These are phyloP conservation scores for Andrena camellia DNA, from an alignment of 2,888 invertebrate genomes.

Conservation along the genomic window DNA sequence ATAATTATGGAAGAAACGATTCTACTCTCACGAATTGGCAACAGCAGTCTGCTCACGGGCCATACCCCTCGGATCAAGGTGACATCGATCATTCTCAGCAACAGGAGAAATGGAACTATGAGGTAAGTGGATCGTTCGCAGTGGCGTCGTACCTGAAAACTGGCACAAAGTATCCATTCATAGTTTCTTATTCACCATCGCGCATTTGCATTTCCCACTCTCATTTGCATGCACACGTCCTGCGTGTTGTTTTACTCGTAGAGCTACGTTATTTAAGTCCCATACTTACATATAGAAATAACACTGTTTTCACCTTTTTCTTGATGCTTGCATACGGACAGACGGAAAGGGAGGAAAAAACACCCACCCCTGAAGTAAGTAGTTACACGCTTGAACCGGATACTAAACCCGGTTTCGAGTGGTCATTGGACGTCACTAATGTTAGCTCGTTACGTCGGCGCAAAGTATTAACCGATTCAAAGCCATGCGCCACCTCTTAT, in stretches of 20 bases:
- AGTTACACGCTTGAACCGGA: slow-evolving; percentile 76
- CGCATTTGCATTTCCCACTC: background rate
- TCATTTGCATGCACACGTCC: background rate
- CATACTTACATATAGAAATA: slow-evolving; percentile 43
- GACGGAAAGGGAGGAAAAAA: slow-evolving; percentile 82
- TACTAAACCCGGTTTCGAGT: slow-evolving; percentile 75
- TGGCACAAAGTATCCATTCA: background rate
- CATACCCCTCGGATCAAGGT: slow-evolving; percentile 75
- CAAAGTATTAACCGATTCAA: slow-evolving; percentile 61
- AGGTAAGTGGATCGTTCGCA: slow-evolving; percentile 75
- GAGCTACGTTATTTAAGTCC: slow-evolving; percentile 9
- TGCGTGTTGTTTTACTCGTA: background rate
- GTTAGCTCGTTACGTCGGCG: slow-evolving; percentile 79
- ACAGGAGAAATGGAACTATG: slow-evolving; percentile 83
- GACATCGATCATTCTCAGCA: slow-evolving; percentile 78
- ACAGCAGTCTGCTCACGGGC: slow-evolving; percentile 67
- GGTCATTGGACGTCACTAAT: slow-evolving; percentile 67
- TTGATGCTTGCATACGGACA: slow-evolving; percentile 80
- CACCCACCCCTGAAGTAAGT: slow-evolving; percentile 83
- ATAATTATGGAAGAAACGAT: slow-evolving; percentile 73
- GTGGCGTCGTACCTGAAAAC: background rate
- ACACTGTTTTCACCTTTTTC: slow-evolving; percentile 73
- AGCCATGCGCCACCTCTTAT: slow-evolving; percentile 16
- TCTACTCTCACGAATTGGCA: slow-evolving; percentile 75
- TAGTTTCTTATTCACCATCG: background rate